phyloP scores from a whole-genome alignment of 2,888 invertebrate species.

The Mimas tiliae region DNA sequence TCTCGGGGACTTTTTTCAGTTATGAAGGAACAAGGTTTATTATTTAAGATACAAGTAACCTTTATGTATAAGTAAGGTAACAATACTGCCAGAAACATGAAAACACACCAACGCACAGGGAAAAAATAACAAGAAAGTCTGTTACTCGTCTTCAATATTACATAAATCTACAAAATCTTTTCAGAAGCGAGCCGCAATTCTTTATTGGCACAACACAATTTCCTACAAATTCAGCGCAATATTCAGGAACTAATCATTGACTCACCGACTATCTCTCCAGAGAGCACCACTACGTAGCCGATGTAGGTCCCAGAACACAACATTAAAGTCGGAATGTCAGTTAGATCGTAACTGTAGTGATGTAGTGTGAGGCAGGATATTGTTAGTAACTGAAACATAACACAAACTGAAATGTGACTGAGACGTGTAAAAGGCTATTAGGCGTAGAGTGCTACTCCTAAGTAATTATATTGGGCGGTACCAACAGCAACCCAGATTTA shows the following conservation, averaged over 20 bases:
- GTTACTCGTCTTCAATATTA: no score
- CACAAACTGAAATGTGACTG: neutral
- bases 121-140: no score
- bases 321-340: constrained; percentile 74
- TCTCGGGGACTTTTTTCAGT: no score
- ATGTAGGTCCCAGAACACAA: constrained; percentile 77
- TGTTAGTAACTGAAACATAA: constrained; percentile 61
- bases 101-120: no score
- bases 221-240: neutral
- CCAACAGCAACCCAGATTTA: no score
- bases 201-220: neutral
- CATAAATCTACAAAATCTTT: no score
- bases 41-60: no score
- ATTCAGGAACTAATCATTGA: neutral
- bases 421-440: neutral
- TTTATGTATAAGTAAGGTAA: no score
- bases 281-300: constrained; percentile 72
- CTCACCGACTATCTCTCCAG: constrained; percentile 74
- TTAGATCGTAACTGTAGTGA: constrained; percentile 76
- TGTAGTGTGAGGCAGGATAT: constrained; percentile 70
- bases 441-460: neutral
- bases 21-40: no score
- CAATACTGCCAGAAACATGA: no score
- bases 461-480: no score
- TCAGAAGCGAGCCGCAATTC: no score